Evolutionary conservation across 2,113 vertebrate genomes (phyloP).

Genomic region (Salvator merianae): DNA sequence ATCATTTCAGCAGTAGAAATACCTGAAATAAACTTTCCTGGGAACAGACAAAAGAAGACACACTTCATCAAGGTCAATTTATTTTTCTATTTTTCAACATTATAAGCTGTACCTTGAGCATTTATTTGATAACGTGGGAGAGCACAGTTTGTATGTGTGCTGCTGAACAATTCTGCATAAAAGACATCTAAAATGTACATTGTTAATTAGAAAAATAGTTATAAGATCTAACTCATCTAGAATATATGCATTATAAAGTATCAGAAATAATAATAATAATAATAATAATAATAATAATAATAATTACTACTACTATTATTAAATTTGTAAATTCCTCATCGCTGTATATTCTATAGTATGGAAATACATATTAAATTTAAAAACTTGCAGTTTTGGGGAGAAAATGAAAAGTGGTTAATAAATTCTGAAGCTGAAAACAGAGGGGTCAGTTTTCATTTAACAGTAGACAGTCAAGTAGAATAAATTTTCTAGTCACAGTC

Average conservation of each 20-base stretch:
- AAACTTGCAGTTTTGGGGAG: not conserved
- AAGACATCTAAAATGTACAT: slow-evolving; percentile 31
- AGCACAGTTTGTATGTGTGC: slow-evolving; percentile 47
- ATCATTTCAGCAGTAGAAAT: slow-evolving; percentile 83
- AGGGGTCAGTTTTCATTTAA: not conserved
- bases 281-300: not conserved
- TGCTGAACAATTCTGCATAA: slow-evolving; percentile 48
- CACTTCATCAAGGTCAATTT: slow-evolving; percentile 89
- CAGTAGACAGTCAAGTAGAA: not conserved
- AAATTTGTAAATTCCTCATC: not conserved
- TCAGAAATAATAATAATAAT: slow-evolving; percentile 10
- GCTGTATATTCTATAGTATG: not conserved
- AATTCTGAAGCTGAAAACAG: not conserved
- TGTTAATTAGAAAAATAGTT: slow-evolving; percentile 57
- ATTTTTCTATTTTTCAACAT: slow-evolving; percentile 86
- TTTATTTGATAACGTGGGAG: slow-evolving; percentile 72
- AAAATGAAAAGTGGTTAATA: not conserved
- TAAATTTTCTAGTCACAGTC: not conserved
- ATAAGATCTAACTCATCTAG: slow-evolving; percentile 20
- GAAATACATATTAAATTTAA: not conserved
- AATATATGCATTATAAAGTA: slow-evolving; percentile 11
- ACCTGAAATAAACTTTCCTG: slow-evolving; percentile 84
- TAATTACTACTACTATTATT: slow-evolving; percentile 6
- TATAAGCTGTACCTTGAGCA: slow-evolving; percentile 79
- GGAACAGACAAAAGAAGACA: slow-evolving; percentile 85